Percentiles rank a stretch among this genome's conserved stretches.
Conservation (phyloP, 1,140 invertebrate species). For the Heliconius congener region DNA sequence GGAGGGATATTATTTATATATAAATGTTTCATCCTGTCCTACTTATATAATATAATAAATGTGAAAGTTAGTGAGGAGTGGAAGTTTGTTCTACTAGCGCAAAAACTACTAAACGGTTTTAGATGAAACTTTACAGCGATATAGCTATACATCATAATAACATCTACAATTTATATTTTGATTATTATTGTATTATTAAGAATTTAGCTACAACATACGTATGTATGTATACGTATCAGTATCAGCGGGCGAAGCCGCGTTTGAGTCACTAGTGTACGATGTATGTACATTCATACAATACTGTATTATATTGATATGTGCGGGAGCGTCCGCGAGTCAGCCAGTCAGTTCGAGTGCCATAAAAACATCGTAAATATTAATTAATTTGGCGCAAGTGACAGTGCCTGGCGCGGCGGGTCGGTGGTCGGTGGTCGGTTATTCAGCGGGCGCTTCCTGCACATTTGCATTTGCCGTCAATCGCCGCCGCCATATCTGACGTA, state of each 20-base stretch:
- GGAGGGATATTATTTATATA: not conserved
- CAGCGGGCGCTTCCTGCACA: conserved; percentile 51
- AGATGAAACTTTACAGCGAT: no score
- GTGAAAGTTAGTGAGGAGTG: no score
- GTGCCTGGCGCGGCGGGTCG: conserved; percentile 13
- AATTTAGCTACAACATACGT: no score
- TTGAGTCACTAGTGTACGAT: no score
- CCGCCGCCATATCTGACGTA: conserved; percentile 29
- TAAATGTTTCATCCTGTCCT: not conserved
- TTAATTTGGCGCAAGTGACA: conserved; percentile 37
- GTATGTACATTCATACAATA: not conserved
- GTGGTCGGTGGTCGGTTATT: conserved; percentile 32
- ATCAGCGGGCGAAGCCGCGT: no score
- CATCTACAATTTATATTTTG: no score
- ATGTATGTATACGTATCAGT: no score
- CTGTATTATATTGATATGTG: not conserved
- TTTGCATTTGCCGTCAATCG: conserved; percentile 67
- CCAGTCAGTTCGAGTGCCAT: not conserved
- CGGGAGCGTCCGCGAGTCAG: conserved; percentile 7
- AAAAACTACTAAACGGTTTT: no score
- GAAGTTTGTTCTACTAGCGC: no score
- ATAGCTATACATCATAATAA: no score
- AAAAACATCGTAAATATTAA: conserved; percentile 33
- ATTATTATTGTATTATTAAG: no score
- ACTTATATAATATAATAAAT: no score